Evolutionary conservation across 2,113 vertebrate species (phyloP), one percentile per base, ranked within the genome.

Genomic region (Trogon surrucura): DNA sequence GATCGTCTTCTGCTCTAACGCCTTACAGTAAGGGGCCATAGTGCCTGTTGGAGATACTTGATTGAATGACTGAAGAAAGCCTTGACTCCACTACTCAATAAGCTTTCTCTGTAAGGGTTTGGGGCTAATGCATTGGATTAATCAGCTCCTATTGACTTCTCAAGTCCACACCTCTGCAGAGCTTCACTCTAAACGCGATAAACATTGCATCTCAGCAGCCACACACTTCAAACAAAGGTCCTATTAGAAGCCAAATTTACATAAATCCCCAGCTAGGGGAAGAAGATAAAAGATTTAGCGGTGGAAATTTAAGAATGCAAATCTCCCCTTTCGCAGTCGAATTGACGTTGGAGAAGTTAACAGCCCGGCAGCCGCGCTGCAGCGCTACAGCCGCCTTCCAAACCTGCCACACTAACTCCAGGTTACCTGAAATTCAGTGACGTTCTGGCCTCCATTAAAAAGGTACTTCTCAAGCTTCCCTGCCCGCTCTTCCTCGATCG

Each of bases 91-190:
- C 66, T 77, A 60, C 64, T 19, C 83, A 70, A 45, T 12, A 57
- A 95, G 45, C 62, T 80, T 66, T 57, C 79, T 95, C 88, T 38
- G 34, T 1, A 9, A 50, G 16, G 58, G 36, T 65, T 96, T 94
- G 26, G 65, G 82, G 70, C 79, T 97, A 95, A 97, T 86, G 74
- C 91, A 51, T 72, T 86, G 92, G 86, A 95, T 97, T 96, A 80
- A 92, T 96, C 91, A 86, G 71, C 73, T 87, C 17, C 8, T 38
- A 56, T 89, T 97, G 96, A 91, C 62, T 95, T 92, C 91, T 91
- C 64, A 90, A 98, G 44, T 9, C 73, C 94, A 87, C 74, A 67
- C 32, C 94, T 92, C 82, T 65, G 41, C 57, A 80, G 56, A 34
- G 50, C 56, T 60, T 67, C 62, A 9, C 66, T 36, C 66, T n/a